These are phyloP conservation scores for Saguinus imperator DNA, from an alignment of 2,113 vertebrate genomes.

Conservation along the genomic window DNA sequence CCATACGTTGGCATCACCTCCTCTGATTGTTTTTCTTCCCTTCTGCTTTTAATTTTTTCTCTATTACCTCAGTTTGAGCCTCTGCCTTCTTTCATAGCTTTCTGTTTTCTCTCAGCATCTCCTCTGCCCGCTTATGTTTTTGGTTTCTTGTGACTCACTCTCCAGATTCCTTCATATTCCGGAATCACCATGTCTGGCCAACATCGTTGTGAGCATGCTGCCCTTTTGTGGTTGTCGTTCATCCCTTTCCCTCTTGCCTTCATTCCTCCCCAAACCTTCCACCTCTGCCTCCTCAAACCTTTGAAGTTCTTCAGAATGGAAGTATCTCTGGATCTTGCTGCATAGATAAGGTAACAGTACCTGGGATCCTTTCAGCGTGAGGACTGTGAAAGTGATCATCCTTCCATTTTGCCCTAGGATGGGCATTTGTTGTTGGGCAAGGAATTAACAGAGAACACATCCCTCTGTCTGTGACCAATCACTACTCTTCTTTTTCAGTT, in stretches of 20 bases:
- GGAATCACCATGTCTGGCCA: neutral
- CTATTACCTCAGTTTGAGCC: conserved; percentile 39
- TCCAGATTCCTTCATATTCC: neutral
- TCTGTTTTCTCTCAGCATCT: neutral
- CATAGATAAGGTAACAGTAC: neutral
- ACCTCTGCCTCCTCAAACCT: neutral
- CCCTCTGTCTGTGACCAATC: neutral
- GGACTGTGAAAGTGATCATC: neutral
- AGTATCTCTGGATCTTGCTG: neutral
- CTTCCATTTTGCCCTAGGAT: neutral
- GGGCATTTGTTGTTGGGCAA: neutral
- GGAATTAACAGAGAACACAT: neutral
- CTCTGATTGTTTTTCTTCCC: neutral
- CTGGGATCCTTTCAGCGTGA: neutral
- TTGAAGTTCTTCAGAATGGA: neutral
- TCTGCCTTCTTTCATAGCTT: neutral
- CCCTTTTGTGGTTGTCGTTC: too few relatives aligned
- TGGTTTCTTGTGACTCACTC: neutral
- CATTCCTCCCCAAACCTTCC: neutral
- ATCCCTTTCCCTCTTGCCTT: neutral
- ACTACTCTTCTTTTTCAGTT: neutral
- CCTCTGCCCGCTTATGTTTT: neutral
- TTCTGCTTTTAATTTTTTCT: conserved; percentile 51
- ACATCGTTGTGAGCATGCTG: neutral
- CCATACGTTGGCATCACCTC: neutral